Percentiles rank a stretch among this genome's conserved stretches.
Conservation (phyloP, 2,797 vertebrate species). For the Anabas testudineus region DNA sequence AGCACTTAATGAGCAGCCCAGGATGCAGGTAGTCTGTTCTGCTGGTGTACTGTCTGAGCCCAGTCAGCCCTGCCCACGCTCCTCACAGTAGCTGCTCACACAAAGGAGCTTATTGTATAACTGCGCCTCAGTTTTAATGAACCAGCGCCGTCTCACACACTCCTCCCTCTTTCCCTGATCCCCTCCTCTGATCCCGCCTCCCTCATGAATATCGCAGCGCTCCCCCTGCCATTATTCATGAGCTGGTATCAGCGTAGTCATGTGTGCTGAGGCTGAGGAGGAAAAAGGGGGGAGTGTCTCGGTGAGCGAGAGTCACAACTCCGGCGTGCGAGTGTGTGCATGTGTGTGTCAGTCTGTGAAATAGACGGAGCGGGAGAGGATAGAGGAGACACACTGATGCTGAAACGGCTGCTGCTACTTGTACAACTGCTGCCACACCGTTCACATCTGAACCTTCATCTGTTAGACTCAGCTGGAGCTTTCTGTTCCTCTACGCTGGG, state of each 20-base stretch:
- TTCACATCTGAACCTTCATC: slow-evolving; percentile 59
- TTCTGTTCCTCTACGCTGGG: slow-evolving; percentile 78
- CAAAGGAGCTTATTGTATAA: slow-evolving; percentile 90
- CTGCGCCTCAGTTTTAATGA: slow-evolving; percentile 87
- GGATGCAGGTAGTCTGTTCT: slow-evolving; percentile 38
- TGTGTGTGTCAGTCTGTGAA: slow-evolving; percentile 53
- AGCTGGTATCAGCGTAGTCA: slow-evolving; percentile 91
- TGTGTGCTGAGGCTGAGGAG: slow-evolving; percentile 86
- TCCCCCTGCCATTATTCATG: slow-evolving; percentile 92
- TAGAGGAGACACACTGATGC: slow-evolving; percentile 74
- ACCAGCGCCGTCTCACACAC: slow-evolving; percentile 84
- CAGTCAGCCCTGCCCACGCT: slow-evolving; percentile 70
- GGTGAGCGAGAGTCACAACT: slow-evolving; percentile 82
- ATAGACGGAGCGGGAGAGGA: slow-evolving; percentile 74
- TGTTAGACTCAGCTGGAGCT: slow-evolving; percentile 60
- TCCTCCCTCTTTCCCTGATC: slow-evolving; percentile 81
- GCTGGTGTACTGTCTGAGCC: slow-evolving; percentile 49
- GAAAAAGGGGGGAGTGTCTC: slow-evolving; percentile 80
- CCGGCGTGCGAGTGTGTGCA: slow-evolving; percentile 59
- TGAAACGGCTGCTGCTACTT: slow-evolving; percentile 61
- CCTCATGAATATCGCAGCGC: slow-evolving; percentile 89
- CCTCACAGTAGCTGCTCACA: slow-evolving; percentile 83
- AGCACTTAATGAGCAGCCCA: slow-evolving; percentile 1
- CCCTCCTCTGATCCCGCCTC: slow-evolving; percentile 85
- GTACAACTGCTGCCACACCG: slow-evolving; percentile 47